Evolutionary conservation across 2,888 invertebrate species (phyloP).

Genomic region (Melipona beecheii): DNA sequence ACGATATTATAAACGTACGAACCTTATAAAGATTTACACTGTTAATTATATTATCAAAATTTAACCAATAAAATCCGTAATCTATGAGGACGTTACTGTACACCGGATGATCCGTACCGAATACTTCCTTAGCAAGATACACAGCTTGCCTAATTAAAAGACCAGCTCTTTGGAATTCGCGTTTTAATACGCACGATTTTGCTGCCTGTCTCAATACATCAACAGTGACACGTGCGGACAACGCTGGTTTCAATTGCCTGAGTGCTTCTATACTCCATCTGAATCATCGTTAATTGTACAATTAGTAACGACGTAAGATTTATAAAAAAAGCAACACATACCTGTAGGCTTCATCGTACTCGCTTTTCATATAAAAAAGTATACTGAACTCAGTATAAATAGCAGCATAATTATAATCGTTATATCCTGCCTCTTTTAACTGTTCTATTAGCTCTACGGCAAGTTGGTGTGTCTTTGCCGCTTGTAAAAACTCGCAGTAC

Average conservation of each 20-base stretch:
- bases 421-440: constrained; percentile 83
- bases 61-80: constrained; percentile 95
- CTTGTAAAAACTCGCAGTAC: constrained; percentile 92
- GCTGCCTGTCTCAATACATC: constrained; percentile 94
- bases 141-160: constrained; percentile 93
- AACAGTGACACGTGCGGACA: constrained; percentile 89
- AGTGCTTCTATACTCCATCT: constrained; percentile 92
- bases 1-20: constrained; percentile 4
- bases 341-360: constrained; percentile 89
- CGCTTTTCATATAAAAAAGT: constrained; percentile 93
- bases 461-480: constrained; percentile 89
- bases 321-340: constrained; percentile 75
- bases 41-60: constrained; percentile 93
- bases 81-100: constrained; percentile 94
- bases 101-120: constrained; percentile 90
- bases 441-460: constrained; percentile 85
- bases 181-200: constrained; percentile 95
- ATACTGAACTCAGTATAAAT: constrained; percentile 93
- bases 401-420: constrained; percentile 85
- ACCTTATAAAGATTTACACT: constrained; percentile 94
- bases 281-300: constrained; percentile 65
- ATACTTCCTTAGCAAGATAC: constrained; percentile 87
- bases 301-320: background rate
- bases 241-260: constrained; percentile 87
- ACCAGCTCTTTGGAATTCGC: constrained; percentile 93